Evolutionary conservation across 2,113 vertebrate species (phyloP), one percentile per base, ranked within the genome.

Genomic region (Anhinga rufa): DNA sequence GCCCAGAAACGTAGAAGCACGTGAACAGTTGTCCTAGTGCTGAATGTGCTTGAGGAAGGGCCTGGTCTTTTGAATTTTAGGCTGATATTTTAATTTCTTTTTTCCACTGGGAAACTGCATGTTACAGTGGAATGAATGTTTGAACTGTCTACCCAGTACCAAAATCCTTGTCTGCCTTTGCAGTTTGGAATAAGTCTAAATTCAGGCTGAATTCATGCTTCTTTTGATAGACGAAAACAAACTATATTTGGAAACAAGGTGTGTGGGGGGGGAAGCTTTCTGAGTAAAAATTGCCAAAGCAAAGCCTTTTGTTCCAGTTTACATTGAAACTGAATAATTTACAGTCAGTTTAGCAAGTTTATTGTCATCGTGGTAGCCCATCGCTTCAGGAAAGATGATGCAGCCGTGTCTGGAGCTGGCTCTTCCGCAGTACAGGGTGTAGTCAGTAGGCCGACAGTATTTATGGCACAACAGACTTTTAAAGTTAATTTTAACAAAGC

Each of bases 361-460:
- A 18, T 36, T 48, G 40, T 40, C 21, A 5, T 17, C n/a, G 48
- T 22, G 24, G 46, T 40, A 54, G 52, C 31, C 85, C 52, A 0
- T 61, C 1, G 2, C 7, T 52, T 52, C 26, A 40, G 79, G 51
- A 9, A 18, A 29, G 65, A 46, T 60, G 64, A 64, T 19, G 32
- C 32, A 16, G 42, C 12, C 10, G 4, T 40, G 31, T 20, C 38
- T 60, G 46, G 65, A 58, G 72, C 24, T 52, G 79, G 24, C 16
- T 87, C 26, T 76, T n/a, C 40, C 4, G 1, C 2, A 0, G 22
- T 32, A 44, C 28, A 10, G 26, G 9, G 1, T 10, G 34, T 40
- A 61, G 34, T 42, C 66, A 32, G 10, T 13, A 28, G 9, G 32
- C 21, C 36, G 38, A 25, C 19, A 29, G 40, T 25, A 36, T 62